Evolutionary conservation across 2,888 invertebrate species (phyloP).

Genomic region (Pherbina coryleti): DNA sequence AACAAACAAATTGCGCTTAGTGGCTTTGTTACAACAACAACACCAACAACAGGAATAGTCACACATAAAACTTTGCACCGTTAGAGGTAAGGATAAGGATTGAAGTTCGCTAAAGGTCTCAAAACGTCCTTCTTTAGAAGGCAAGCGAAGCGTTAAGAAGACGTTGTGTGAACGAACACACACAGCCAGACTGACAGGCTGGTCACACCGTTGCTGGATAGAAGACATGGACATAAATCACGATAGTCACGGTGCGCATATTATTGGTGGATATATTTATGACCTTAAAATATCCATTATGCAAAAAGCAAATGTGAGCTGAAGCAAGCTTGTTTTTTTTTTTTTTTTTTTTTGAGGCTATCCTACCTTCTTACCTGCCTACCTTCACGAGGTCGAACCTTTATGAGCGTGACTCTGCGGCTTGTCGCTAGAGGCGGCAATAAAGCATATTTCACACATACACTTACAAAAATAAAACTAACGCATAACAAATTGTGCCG

Average conservation of each 20-base stretch:
- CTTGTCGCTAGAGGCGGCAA: conserved; percentile 28
- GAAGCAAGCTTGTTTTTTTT: too few relatives aligned
- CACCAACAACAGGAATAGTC: not conserved
- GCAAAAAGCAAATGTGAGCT: conserved; percentile 8
- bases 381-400: not conserved
- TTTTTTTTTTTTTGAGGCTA: not conserved
- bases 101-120: not conserved
- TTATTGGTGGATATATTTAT: conserved; percentile 21
- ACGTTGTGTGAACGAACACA: not conserved
- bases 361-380: too few relatives aligned
- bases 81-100: not conserved
- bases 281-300: conserved; percentile 26
- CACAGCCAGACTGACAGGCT: not conserved
- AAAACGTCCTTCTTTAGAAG: not conserved
- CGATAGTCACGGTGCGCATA: conserved; percentile 24
- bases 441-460: conserved; percentile 18
- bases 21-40: not conserved
- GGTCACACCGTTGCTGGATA: not conserved
- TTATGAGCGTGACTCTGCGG: conserved; percentile 25
- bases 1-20: not conserved
- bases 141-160: not conserved
- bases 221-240: conserved; percentile 3
- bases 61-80: not conserved
- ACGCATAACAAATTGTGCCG: conserved; percentile 9
- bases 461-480: not conserved